Conservation (phyloP, 2,888 invertebrate genomes). For the Pemphredon lugubris region DNA sequence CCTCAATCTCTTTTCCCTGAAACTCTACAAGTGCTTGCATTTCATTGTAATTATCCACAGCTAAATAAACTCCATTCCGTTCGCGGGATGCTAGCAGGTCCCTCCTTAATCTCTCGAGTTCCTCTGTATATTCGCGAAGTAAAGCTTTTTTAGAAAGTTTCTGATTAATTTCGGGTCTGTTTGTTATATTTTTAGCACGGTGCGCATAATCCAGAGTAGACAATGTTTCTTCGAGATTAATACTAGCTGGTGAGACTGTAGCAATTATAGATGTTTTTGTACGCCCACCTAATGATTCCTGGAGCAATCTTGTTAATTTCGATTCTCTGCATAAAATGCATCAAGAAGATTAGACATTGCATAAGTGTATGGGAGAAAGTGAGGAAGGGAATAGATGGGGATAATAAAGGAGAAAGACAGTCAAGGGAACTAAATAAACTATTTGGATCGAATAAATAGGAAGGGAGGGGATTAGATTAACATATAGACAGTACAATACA, state of each 20-base stretch:
- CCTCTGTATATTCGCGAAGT: slow-evolving; percentile 92
- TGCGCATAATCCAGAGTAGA: slow-evolving; percentile 98
- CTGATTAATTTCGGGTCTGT: slow-evolving; percentile 95
- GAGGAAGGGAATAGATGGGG: too few relatives aligned
- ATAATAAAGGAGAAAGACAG: too few relatives aligned
- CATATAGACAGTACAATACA: too few relatives aligned
- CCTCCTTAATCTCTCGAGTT: slow-evolving; percentile 93
- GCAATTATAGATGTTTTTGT: slow-evolving; percentile 99
- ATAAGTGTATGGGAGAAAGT: too few relatives aligned
- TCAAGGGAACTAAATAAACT: too few relatives aligned
- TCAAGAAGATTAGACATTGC: too few relatives aligned
- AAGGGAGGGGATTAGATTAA: too few relatives aligned
- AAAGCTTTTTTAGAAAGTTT: slow-evolving; percentile 92
- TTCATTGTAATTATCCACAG: slow-evolving; percentile 91
- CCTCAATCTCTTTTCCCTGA: slow-evolving; percentile 87
- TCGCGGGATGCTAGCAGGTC: slow-evolving; percentile 94
- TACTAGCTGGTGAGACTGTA: slow-evolving; percentile 94
- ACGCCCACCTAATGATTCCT: slow-evolving; percentile 97
- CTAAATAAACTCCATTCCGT: slow-evolving; percentile 93
- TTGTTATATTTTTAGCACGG: slow-evolving; percentile 96
- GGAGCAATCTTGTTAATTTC: slow-evolving; percentile 95
- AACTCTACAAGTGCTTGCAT: slow-evolving; percentile 86
- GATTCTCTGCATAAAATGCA: slow-evolving; percentile 94
- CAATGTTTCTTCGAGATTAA: slow-evolving; percentile 95
- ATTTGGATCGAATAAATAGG: too few relatives aligned